Percentiles rank a stretch among this genome's conserved stretches.
phyloP scores from a whole-genome alignment of 2,113 vertebrate genomes.

The Glaucomys volans region DNA sequence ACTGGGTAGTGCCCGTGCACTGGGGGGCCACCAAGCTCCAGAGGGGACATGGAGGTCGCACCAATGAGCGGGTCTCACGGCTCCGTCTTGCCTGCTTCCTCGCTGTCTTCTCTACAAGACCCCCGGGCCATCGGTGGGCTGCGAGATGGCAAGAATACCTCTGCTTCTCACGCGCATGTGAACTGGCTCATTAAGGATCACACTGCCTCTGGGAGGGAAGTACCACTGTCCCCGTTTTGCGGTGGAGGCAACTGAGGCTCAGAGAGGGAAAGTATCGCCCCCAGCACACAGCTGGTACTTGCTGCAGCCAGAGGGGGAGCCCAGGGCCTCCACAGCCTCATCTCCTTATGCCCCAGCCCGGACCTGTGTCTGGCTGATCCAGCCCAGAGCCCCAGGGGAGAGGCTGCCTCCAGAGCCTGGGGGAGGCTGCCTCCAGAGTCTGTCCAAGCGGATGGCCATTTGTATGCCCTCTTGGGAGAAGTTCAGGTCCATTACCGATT shows the following conservation, averaged over 20 bases:
- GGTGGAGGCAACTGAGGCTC: neutral
- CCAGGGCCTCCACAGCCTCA: fast-evolving
- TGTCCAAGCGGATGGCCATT: neutral
- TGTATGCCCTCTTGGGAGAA: too few relatives aligned
- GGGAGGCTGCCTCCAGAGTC: too few relatives aligned
- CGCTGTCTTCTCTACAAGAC: fast-evolving
- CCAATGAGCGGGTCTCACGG: neutral
- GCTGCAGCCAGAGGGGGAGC: neutral
- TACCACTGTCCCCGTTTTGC: neutral
- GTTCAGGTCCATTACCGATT: too few relatives aligned
- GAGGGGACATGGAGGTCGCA: neutral
- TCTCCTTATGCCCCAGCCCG: too few relatives aligned
- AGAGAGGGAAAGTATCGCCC: neutral
- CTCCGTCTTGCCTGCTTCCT: neutral
- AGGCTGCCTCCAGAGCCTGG: too few relatives aligned
- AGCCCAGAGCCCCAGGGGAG: too few relatives aligned
- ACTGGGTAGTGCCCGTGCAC: fast-evolving
- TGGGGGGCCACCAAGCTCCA: fast-evolving
- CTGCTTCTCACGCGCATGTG: neutral
- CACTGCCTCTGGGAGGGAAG: too few relatives aligned
- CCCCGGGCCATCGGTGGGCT: neutral
- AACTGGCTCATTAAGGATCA: neutral
- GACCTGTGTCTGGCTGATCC: too few relatives aligned
- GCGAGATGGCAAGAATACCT: neutral
- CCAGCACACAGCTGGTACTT: neutral